Evolutionary conservation across 2,888 invertebrate species (phyloP).

Genomic region (Drosophila macrospina): DNA sequence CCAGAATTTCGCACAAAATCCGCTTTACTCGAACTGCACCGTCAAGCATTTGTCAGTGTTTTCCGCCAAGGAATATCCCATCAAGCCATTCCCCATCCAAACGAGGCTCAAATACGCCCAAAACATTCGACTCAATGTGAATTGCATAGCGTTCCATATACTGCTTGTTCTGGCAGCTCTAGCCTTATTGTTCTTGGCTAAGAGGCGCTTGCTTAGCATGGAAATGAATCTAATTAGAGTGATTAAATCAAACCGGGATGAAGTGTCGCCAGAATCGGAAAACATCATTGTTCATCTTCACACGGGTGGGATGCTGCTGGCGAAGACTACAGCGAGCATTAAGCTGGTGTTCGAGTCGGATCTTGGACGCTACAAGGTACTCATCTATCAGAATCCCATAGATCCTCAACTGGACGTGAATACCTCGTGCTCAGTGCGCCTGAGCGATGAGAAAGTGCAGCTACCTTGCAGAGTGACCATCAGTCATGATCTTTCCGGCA

Average conservation of each 20-base stretch:
- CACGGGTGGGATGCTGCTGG: constrained; percentile 26
- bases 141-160: constrained; percentile 1
- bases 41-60: constrained; percentile 21
- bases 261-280: constrained; percentile 10
- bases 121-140: background rate
- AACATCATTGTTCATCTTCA: constrained; percentile 42
- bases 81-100: constrained; percentile 11
- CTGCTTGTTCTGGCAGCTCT: background rate
- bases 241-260: constrained; percentile 21
- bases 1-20: background rate
- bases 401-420: constrained; percentile 28
- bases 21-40: background rate
- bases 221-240: constrained; percentile 33
- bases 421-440: constrained; percentile 31
- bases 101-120: background rate
- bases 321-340: constrained; percentile 35
- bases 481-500: constrained; percentile 36
- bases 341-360: constrained; percentile 36
- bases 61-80: constrained; percentile 20
- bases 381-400: constrained; percentile 44
- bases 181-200: constrained; percentile 7
- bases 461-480: constrained; percentile 46
- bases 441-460: constrained; percentile 33
- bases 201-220: background rate
- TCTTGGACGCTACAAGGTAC: constrained; percentile 36